Base-by-base conservation (phyloP, 92 coral and sea anemone genomes). In the Anthopleura xanthogrammica region DNA sequence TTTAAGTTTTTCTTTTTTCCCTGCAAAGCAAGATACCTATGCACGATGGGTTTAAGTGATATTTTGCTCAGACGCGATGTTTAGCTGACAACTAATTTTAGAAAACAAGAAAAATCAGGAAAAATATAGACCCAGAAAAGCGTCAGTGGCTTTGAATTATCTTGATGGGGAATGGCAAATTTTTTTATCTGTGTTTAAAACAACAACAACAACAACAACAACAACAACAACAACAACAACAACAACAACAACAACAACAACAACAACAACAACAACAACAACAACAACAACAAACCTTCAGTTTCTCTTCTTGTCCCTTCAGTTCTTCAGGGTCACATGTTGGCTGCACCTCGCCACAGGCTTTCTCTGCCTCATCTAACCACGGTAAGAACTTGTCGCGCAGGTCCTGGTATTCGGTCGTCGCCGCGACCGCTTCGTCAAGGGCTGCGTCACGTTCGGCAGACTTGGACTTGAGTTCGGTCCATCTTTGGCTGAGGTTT, bases 401-500 rank as follows among this genome's bases (percentile, higher is more conserved):
- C 70, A 87, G 91, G 60, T 92, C 90, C 80, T 89, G 92, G 87
- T 92, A 94, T 83, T 96, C 90, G 43, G 84, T 82, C 13, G 95
- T 86, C 36, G 88, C 88, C 29, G 78, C 87, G 5, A 96, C 92
- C 11, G 98, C 99, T 81, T 92, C 86, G 73, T 94, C 98, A 52
- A 96, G 81, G 55, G 85, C 85, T 36, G 84, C 60, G 77, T 82
- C 79, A 6, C 99, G 95, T 50, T 87, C 90, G 79, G 87, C 86
- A 68, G 93, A 89, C 76, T 87, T 83, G 5, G 90, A 85, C 83
- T 89, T 96, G 73, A 96, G 86, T 50, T 88, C 97, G 76, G 79
- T 85, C 99, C 99, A 96, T 40, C 99, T 94, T 72, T 72, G 87
- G 8, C 83, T 77, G 79, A 94, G 84, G 73, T 96, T 91, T 36